These are phyloP conservation scores for Hydrozoanthus gracilis DNA, from an alignment of 92 coral and sea anemone genomes.

Conservation along the genomic window DNA sequence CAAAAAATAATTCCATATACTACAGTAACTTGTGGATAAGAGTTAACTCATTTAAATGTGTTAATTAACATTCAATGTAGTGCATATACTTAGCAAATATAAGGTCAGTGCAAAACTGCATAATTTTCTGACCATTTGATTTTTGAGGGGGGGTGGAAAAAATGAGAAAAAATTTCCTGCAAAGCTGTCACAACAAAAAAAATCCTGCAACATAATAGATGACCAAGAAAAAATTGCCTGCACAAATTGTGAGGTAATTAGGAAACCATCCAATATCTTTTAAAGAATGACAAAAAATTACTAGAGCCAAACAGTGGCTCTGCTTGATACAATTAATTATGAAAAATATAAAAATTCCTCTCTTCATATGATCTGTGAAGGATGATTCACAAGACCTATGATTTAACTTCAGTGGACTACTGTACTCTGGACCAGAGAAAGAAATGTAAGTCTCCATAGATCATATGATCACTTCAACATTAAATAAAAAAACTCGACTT, in stretches of 20 bases:
- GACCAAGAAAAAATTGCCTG: slow-evolving; percentile 29
- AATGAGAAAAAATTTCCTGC: slow-evolving; percentile 4
- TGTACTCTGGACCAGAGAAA: slow-evolving; percentile 23
- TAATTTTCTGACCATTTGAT: slow-evolving; percentile 1
- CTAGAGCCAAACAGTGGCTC: slow-evolving; percentile 26
- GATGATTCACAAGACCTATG: slow-evolving; percentile 13
- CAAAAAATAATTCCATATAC: too few relatives aligned
- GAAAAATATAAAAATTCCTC: slow-evolving; percentile 24
- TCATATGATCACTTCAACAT: slow-evolving; percentile 6
- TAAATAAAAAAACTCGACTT: slow-evolving; percentile 13
- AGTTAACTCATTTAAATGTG: too few relatives aligned
- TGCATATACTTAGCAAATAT: too few relatives aligned
- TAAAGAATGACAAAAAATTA: slow-evolving; percentile 28
- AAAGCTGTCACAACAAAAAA: slow-evolving; percentile 19
- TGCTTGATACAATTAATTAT: slow-evolving; percentile 19
- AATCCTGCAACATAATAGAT: slow-evolving; percentile 20
- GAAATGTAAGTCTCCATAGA: background rate
- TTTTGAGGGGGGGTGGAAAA: slow-evolving; percentile 16
- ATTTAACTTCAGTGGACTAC: background rate
- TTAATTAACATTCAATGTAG: too few relatives aligned
- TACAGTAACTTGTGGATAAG: too few relatives aligned
- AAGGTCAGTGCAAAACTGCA: too few relatives aligned
- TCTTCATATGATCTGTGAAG: slow-evolving; percentile 44
- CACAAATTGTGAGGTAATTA: slow-evolving; percentile 31
- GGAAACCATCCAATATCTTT: slow-evolving; percentile 32